These are phyloP conservation scores for Penaeus indicus DNA, from an alignment of 1,140 invertebrate genomes.

Conservation along the genomic window DNA sequence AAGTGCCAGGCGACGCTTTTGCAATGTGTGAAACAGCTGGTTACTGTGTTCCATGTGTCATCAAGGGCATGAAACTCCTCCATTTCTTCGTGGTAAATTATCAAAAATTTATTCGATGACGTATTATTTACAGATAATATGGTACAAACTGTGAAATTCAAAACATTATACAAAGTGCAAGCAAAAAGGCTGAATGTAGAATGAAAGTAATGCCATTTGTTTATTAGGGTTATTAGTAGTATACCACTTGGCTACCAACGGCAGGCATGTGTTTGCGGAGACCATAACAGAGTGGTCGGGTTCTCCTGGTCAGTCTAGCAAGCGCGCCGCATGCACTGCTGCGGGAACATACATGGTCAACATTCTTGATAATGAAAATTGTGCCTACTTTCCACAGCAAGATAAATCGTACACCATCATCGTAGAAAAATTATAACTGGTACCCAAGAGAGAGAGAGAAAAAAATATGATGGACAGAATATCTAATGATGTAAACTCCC, in stretches of 20 bases:
- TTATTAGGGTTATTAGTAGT: conserved; percentile 42
- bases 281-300: conserved; percentile 6
- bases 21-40: no score
- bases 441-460: no score
- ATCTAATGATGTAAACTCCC: no score
- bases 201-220: conserved; percentile 59
- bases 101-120: conserved; percentile 72
- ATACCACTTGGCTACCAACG: conserved; percentile 39
- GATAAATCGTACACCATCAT: no score
- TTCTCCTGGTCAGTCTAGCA: no score
- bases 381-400: no score
- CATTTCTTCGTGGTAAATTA: conserved; percentile 70
- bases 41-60: background rate
- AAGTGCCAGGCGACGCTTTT: background rate
- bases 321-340: no score
- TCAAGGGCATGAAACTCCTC: background rate
- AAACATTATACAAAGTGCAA: conserved; percentile 66
- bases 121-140: conserved; percentile 71
- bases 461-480: no score
- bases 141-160: conserved; percentile 71
- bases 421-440: no score
- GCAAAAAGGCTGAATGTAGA: conserved; percentile 64
- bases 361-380: no score
- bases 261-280: conserved; percentile 45
- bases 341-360: no score